Evolutionary conservation across 2,113 vertebrate genomes (phyloP).

Genomic region (Charina bottae): DNA sequence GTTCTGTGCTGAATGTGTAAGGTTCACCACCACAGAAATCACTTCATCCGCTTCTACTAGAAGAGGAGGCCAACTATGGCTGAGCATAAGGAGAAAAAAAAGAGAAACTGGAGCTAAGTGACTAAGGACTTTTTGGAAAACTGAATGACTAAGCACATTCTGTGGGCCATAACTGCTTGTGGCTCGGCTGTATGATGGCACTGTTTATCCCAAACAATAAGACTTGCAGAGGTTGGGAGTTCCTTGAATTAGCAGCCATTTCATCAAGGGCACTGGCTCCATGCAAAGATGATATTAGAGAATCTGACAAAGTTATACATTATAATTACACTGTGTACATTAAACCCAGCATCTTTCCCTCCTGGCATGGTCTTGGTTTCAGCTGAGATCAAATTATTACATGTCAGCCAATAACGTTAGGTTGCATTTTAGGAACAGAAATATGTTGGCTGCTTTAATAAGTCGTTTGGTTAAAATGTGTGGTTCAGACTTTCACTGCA

Average conservation of each 20-base stretch:
- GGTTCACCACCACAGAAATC: background rate
- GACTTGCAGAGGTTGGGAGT: background rate
- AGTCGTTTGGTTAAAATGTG: rapidly evolving
- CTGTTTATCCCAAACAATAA: background rate
- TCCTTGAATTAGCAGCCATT: background rate
- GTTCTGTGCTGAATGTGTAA: background rate
- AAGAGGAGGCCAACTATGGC: background rate
- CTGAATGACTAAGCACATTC: background rate
- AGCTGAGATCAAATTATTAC: background rate
- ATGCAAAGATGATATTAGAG: background rate
- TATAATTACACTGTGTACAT: background rate
- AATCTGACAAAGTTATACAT: rapidly evolving
- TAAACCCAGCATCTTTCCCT: background rate
- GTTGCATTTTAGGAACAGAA: slow-evolving; percentile 22
- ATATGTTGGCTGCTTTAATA: background rate
- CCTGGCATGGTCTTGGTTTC: background rate
- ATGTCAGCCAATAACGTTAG: background rate
- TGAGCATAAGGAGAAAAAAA: background rate
- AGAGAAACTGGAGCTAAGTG: background rate
- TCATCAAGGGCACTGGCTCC: background rate
- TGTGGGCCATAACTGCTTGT: background rate
- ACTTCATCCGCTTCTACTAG: background rate
- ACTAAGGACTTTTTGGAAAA: background rate
- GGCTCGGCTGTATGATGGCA: background rate
- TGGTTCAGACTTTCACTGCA: background rate